Evolutionary conservation across 2,888 invertebrate genomes (phyloP).

Genomic region (Amphipyra tragopoginis): DNA sequence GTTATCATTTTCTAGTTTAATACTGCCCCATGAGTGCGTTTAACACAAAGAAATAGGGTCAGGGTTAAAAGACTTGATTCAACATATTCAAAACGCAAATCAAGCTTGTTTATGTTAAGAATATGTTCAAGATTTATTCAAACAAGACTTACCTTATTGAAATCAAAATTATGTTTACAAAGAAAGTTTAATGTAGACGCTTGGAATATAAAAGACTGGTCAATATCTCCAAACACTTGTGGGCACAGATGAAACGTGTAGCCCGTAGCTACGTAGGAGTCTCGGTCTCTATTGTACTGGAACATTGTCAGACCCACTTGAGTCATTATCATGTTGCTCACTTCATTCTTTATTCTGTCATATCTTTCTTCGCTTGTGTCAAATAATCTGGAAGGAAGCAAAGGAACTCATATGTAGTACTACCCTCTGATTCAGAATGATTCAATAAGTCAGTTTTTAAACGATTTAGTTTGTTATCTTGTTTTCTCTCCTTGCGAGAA

Average conservation of each 20-base stretch:
- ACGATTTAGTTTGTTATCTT: no score
- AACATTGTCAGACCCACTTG: slow-evolving; percentile 93
- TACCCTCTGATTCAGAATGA: no score
- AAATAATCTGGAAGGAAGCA: slow-evolving; percentile 76
- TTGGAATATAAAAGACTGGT: slow-evolving; percentile 91
- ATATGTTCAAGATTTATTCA: no score
- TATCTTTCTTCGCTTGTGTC: slow-evolving; percentile 82
- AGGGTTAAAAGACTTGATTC: no score
- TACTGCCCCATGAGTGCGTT: no score
- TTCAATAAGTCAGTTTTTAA: no score
- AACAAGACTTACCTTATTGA: slow-evolving; percentile 92
- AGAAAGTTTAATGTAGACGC: slow-evolving; percentile 92
- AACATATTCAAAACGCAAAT: no score
- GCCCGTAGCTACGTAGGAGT: slow-evolving; percentile 89
- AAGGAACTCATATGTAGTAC: no score
- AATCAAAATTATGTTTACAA: slow-evolving; percentile 91
- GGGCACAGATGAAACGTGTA: slow-evolving; percentile 93
- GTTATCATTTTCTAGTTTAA: no score
- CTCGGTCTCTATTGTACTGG: slow-evolving; percentile 88
- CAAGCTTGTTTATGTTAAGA: no score
- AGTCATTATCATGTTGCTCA: slow-evolving; percentile 89
- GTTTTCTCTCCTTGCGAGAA: no score
- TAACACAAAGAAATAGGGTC: no score
- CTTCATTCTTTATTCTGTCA: slow-evolving; percentile 75
- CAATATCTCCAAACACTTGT: slow-evolving; percentile 90